Base-by-base conservation (phyloP, 2,113 vertebrate genomes). In the Trichomycterus rosablanca region DNA sequence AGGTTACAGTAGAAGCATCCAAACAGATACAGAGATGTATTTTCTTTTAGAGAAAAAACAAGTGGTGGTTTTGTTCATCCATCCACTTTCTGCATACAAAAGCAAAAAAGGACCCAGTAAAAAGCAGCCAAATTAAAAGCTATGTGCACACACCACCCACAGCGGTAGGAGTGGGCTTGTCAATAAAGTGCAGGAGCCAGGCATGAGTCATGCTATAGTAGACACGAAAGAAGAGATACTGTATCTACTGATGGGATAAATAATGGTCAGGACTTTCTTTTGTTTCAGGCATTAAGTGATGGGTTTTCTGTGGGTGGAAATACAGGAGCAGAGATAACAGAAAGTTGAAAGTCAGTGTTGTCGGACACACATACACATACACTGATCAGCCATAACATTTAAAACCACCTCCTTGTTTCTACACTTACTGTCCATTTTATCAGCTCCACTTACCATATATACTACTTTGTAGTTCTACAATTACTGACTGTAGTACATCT, bases 231-330 rank as follows among this genome's bases (percentile, higher is more conserved):
- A 18, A 59, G 39, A 59, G 59, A 51, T 51, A 39, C 54, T 23
- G 20, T 4, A 8, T 39, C 34, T 22, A 63, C 66, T 23, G 18
- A 30, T 20, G 34, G 44, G 20, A 50, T 67, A 23, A 59, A 72
- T 26, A 72, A 66, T 63, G 34, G 24, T 9, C 19, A 26, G 55
- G 48, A 69, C 65, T 66, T 55, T 49, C 48, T 24, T 63, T 62
- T 55, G 45, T 68, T 52, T 24, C 12, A 12, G 28, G 26, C 20
- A 18, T 1, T 57, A 14, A 30, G 20, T 8, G 48, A 50, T 55
- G 48, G 34, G 52, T 49, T 55, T 64, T 58, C 46, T 62, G 15
- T 32, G 11, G 43, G 51, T 49, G 22, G 44, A 46, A 14, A 45
- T 28, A 18, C 34, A 26, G 5, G 52, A 42, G 16, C 39, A 32